Percentiles rank a stretch among this genome's conserved stretches.
These are phyloP conservation scores for Mantis religiosa DNA, from an alignment of 2,888 invertebrate genomes.

Conservation along the genomic window DNA sequence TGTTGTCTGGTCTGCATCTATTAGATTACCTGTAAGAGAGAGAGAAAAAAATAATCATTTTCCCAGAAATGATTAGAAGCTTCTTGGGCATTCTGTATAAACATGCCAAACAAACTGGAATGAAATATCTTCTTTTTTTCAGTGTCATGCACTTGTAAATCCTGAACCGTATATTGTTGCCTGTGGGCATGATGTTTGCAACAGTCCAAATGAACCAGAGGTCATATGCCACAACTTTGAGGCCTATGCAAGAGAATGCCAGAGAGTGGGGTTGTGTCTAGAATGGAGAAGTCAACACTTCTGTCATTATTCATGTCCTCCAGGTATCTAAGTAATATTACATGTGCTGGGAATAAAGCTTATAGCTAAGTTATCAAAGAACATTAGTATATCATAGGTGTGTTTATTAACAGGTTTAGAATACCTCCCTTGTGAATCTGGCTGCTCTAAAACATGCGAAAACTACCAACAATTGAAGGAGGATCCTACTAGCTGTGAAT, in stretches of 20 bases:
- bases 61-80: no score
- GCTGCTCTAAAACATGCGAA: constrained; percentile 64
- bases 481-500: constrained; percentile 48
- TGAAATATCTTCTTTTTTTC: constrained; percentile 27
- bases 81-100: no score
- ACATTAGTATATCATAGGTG: neutral
- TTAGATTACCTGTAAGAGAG: no score
- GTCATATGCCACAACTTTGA: constrained; percentile 62
- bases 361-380: neutral
- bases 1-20: no score
- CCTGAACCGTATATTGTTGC: constrained; percentile 62
- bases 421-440: constrained; percentile 55
- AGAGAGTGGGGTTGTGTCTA: constrained; percentile 65
- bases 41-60: no score
- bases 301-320: constrained; percentile 64
- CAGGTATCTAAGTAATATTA: constrained; percentile 32
- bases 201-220: constrained; percentile 45
- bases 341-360: neutral
- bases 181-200: constrained; percentile 66
- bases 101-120: no score
- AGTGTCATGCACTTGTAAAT: constrained; percentile 72
- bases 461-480: constrained; percentile 49
- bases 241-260: constrained; percentile 70
- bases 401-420: constrained; percentile 42
- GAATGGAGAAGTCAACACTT: constrained; percentile 61